Base-by-base conservation (phyloP, 1,140 invertebrate species). In the Drosophila trapezifrons region DNA sequence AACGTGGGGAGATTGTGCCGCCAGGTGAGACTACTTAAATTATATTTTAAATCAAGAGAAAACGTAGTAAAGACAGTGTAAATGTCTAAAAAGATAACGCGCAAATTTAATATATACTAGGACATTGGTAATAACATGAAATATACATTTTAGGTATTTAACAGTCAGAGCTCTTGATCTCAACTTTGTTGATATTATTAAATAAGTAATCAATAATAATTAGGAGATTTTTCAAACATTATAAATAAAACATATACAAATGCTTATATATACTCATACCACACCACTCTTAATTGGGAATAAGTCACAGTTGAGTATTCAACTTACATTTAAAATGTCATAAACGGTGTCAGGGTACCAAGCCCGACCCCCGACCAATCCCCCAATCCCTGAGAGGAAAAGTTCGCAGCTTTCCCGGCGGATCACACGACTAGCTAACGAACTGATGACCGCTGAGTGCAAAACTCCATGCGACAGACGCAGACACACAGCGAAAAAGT, bases 1-100 rank as follows among this genome's bases (percentile, higher is more conserved):
- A 97, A 69, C 95, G 94, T 32, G 95, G 95, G 56, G 95, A 96
- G 89, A 96, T 96, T 75, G 95, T 97, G 80, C 94, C 95, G 25
- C 95, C 96, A 93, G 96, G 96, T 97, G 93, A 94, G 93, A 57
- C 0, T 20, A 20, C 8, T 10, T 9, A 0, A 46, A 35, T 52
- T 40, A 52, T 46, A 7, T 10, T 17, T 3, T 18, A 15, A 15
- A 51, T 22, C 22, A 37, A 15, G 12, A 47, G 20, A 27, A 0
- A 12, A 22, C n/a, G 25, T 9, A 17, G 46, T 17, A 17, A 5
- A 45, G 10, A 43, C 2, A 20, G 4, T 10, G 1, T 18, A 42
- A 40, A 15, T 22, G 8, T 29, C 4, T 6, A 43, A 20, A 43
- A 5, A 42, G 9, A 35, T 35, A 35, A 32, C 2, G 25, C 25